Evolutionary conservation across 2,113 vertebrate genomes (phyloP).

Genomic region (Rhombomys opimus): DNA sequence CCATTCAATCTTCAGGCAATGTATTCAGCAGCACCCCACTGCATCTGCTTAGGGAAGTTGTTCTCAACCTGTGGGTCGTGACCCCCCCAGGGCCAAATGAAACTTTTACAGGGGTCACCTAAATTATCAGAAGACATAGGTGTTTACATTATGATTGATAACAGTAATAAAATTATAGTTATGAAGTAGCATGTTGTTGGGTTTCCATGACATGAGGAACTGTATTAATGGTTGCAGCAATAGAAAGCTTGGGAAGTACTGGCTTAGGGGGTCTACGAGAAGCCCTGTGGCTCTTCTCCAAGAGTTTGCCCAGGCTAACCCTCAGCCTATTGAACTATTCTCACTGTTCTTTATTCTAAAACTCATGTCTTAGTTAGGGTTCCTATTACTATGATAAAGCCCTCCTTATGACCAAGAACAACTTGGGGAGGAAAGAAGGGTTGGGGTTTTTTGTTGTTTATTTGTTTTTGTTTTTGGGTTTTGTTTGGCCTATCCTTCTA

Average conservation of each 20-base stretch:
- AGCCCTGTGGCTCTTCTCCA: background rate
- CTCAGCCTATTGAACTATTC: background rate
- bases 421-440: background rate
- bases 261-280: background rate
- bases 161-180: background rate
- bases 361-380: background rate
- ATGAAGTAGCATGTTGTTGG: background rate
- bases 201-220: background rate
- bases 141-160: background rate
- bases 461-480: background rate
- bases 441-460: too few species aligned
- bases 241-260: background rate
- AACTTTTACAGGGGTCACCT: background rate
- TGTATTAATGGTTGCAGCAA: background rate
- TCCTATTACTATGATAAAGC: background rate
- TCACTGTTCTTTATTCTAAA: background rate
- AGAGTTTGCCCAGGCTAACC: background rate
- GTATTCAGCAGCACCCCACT: background rate
- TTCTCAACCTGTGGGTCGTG: background rate
- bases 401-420: background rate
- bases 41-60: background rate
- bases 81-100: background rate
- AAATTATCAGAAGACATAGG: background rate
- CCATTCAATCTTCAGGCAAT: background rate
- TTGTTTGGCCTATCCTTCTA: background rate